Evolutionary conservation across 2,113 vertebrate species (phyloP), one percentile per base, ranked within the genome.

Genomic region (Datnioides undecimradiatus): DNA sequence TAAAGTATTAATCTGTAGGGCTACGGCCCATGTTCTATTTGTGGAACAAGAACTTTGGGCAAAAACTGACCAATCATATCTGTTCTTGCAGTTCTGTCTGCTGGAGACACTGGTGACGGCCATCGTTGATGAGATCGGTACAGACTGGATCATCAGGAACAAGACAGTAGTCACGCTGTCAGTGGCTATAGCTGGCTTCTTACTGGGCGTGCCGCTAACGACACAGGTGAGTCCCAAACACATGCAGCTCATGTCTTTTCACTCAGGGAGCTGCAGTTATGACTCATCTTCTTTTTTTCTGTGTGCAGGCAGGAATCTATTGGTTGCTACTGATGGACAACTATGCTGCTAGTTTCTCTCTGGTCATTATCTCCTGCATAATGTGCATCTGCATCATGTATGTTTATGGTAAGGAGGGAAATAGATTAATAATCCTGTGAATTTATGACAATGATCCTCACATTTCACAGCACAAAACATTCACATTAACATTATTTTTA

Each of bases 241-340:
- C 49, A 17, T 19, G 27, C 11, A 31, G 17, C 62, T 11, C 41
- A 25, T 6, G 17, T 36, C 5, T 41, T 8, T 27, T 19, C 16
- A 41, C 1, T 31, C 19, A 8, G 14, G 10, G n/a, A 43, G 7
- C 27, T 21, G 6, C 4, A 1, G 4, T 43, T 60, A 36, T 73
- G 0, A 71, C 13, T 43, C 14, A 27, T 36, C 55, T 5, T 54
- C 12, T 71, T 21, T 73, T 73, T 75, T 45, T 52, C 25, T 67
- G 57, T 74, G 43, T 57, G 17, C 82, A 99, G 98, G 98, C 98
- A 74, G 98, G 98, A 77, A 99, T 99, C 87, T 99, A 99, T 90
- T 99, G 98, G 97, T 90, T 99, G 73, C 86, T 99, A 65, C 94
- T 99, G 80, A 98, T 99, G 98, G 98, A 99, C 94, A 99, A 99